Conservation (phyloP, 2,113 vertebrate genomes). For the Sturnus vulgaris region DNA sequence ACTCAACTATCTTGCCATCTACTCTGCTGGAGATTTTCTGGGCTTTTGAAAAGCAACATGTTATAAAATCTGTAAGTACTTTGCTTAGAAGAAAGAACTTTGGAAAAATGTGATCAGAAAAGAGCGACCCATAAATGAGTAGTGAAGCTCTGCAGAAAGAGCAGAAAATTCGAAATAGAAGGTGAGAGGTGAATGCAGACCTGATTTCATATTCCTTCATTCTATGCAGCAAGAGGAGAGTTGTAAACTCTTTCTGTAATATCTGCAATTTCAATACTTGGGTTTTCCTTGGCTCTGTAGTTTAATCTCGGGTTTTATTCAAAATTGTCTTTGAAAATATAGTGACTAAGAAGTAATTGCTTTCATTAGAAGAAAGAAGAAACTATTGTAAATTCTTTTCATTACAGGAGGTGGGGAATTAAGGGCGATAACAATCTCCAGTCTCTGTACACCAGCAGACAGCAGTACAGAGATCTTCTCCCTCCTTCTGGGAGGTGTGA, state of each 20-base stretch:
- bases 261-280: neutral
- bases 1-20: neutral
- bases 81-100: neutral
- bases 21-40: neutral
- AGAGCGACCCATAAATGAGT: neutral
- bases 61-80: neutral
- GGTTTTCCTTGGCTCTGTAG: neutral
- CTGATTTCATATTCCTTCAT: slow-evolving; percentile 8
- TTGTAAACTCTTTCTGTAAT: neutral
- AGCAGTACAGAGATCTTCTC: accelerated
- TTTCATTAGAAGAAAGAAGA: neutral
- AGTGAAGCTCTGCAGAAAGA: neutral
- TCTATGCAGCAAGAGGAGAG: neutral
- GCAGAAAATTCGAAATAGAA: neutral
- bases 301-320: neutral
- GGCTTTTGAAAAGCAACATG: neutral
- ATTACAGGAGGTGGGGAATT: neutral
- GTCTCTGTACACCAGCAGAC: neutral
- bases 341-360: neutral
- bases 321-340: neutral
- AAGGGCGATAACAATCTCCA: neutral
- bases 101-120: neutral
- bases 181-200: neutral
- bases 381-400: neutral
- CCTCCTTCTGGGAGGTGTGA: neutral